Conservation (phyloP, 1,140 invertebrate genomes). For the Orussus abietinus region DNA sequence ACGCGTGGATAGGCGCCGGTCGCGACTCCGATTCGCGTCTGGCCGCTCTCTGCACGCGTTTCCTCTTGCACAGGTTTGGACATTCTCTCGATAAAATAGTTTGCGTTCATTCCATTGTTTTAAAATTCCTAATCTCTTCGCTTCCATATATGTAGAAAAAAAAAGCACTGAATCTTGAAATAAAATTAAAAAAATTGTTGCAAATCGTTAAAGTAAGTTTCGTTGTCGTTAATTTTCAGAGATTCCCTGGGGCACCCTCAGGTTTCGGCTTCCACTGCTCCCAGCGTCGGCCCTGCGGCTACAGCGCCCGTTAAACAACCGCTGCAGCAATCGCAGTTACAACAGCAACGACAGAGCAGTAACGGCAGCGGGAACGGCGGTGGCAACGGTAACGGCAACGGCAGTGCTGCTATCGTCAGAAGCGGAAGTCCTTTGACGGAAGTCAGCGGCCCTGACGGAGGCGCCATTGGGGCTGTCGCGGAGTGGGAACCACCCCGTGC, state of each 20-base stretch:
- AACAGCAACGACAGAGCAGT: conserved; percentile 18
- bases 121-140: no score
- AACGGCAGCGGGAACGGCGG: conserved; percentile 12
- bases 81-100: no score
- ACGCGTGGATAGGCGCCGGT: conserved; percentile 95
- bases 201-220: conserved; percentile 3
- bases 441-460: conserved; percentile 27
- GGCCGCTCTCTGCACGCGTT: conserved; percentile 61
- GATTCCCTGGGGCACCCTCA: conserved; percentile 36
- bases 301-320: no score
- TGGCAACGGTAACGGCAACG: conserved; percentile 19
- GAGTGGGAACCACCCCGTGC: conserved; percentile 60
- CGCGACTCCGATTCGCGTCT: conserved; percentile 83
- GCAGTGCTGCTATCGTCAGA: conserved; percentile 15
- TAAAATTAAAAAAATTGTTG: not conserved
- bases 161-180: not conserved
- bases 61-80: conserved; percentile 41
- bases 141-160: conserved; percentile 2
- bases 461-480: conserved; percentile 26
- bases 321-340: conserved; percentile 14
- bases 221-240: conserved; percentile 24
- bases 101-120: no score
- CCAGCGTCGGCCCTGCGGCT: not conserved
- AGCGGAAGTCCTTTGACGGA: conserved; percentile 35
- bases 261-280: conserved; percentile 3